phyloP scores from a whole-genome alignment of 2,888 invertebrate genomes.

The Cynaeus angustus region DNA sequence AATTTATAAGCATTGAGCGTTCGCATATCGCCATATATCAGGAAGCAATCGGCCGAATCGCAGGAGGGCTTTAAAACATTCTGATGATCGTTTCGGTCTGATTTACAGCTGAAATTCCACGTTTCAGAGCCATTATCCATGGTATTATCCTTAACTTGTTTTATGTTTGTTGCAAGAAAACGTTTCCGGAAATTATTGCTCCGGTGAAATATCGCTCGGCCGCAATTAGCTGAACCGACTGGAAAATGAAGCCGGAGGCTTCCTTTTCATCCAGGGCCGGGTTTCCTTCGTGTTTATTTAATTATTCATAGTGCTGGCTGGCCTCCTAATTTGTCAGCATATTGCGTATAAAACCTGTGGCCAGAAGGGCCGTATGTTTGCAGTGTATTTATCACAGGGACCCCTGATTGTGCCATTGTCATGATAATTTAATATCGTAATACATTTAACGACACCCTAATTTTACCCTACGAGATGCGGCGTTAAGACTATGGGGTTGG shows the following conservation, averaged over 20 bases:
- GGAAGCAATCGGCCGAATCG: conserved; percentile 71
- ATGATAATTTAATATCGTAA: conserved; percentile 74
- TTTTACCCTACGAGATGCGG: conserved; percentile 62
- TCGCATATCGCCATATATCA: conserved; percentile 71
- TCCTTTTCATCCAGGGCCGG: conserved; percentile 18
- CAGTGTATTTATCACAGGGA: conserved; percentile 71
- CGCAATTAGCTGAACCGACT: conserved; percentile 37
- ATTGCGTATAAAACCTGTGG: conserved; percentile 72
- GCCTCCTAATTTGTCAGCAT: conserved; percentile 70
- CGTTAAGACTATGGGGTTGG: conserved; percentile 43
- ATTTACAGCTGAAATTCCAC: conserved; percentile 68
- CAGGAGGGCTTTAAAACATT: conserved; percentile 72
- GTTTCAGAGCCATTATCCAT: conserved; percentile 61
- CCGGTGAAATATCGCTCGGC: conserved; percentile 44
- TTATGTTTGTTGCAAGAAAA: conserved; percentile 51
- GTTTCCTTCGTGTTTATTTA: conserved; percentile 62
- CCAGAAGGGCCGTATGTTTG: conserved; percentile 72
- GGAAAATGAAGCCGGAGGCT: conserved; percentile 28
- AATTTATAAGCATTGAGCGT: conserved; percentile 71
- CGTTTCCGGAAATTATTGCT: conserved; percentile 41
- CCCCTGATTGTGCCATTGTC: conserved; percentile 72
- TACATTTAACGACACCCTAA: conserved; percentile 73
- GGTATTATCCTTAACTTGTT: conserved; percentile 59
- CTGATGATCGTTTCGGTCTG: conserved; percentile 67
- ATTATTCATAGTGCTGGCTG: conserved; percentile 67